Conservation (phyloP, 2,797 vertebrate species). For the Cercopithecus neglectus region DNA sequence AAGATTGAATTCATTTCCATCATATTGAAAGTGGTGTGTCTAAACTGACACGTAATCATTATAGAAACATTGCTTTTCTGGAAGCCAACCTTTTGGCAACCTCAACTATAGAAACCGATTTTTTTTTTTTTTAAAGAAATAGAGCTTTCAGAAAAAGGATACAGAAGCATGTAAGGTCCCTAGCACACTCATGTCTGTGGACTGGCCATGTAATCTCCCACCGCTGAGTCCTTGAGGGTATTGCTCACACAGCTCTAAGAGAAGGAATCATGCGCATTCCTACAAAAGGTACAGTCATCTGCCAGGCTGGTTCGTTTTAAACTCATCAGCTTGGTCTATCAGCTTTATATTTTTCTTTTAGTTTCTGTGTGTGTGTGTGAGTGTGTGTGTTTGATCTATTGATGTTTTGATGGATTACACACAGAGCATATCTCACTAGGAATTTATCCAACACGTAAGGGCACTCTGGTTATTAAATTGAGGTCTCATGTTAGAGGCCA, state of each 20-base stretch:
- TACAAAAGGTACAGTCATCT: background rate
- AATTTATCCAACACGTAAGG: conserved; percentile 82
- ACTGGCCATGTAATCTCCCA: background rate
- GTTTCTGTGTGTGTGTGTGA: background rate
- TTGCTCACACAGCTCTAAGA: no score
- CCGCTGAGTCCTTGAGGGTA: background rate
- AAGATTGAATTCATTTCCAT: background rate
- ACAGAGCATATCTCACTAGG: conserved; percentile 75
- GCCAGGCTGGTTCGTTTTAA: conserved; percentile 41
- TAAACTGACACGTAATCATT: background rate
- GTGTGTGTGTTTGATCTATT: conserved; percentile 63
- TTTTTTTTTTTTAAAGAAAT: background rate
- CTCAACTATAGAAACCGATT: background rate
- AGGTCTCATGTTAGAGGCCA: conserved; percentile 84
- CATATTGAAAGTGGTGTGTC: background rate
- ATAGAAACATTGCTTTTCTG: background rate
- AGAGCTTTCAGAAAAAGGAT: background rate
- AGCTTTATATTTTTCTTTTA: background rate
- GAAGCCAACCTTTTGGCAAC: background rate
- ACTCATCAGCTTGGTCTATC: conserved; percentile 63
- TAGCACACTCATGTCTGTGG: background rate
- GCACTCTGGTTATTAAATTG: conserved; percentile 87
- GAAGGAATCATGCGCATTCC: background rate
- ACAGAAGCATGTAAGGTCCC: background rate
- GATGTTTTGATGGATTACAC: conserved; percentile 78